phyloP scores from a whole-genome alignment of 2,113 vertebrate genomes.

The Leptocoma aspasia region DNA sequence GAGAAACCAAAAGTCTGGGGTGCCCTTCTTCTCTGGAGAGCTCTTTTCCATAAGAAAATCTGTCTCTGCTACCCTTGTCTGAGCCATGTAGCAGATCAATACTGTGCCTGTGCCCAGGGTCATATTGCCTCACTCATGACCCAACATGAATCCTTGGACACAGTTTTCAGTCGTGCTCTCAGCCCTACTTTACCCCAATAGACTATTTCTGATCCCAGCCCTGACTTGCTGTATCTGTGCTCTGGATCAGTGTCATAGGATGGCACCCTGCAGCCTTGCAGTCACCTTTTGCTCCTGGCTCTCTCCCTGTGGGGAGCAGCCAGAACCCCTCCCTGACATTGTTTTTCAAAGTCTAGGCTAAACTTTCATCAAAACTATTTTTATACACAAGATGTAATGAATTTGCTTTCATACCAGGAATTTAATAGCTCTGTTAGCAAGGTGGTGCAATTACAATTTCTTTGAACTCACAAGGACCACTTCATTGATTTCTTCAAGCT shows the following conservation, averaged over 20 bases:
- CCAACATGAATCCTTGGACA: not conserved
- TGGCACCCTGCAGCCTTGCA: not conserved
- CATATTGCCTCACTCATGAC: rapidly evolving
- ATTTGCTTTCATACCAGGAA: not conserved
- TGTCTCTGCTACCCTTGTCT: not conserved
- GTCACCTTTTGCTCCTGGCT: not conserved
- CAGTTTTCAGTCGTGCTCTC: not conserved
- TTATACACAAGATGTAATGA: not conserved
- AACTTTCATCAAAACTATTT: not conserved
- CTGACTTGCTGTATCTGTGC: not conserved
- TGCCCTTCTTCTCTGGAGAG: not conserved
- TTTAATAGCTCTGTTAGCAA: not conserved
- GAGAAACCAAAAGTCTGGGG: not conserved
- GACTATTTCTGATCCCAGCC: not conserved
- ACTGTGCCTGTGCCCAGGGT: not conserved
- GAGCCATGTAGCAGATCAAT: rapidly evolving
- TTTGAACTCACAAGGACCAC: not conserved
- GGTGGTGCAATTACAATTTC: not conserved
- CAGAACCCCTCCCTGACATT: not conserved
- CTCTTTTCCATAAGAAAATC: not conserved
- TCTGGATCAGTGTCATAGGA: rapidly evolving
- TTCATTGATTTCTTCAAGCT: not conserved
- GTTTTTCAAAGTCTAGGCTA: not conserved
- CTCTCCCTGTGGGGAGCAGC: rapidly evolving
- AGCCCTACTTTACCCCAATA: not conserved